Evolutionary conservation across 2,113 vertebrate genomes (phyloP), one percentile per base, ranked within the genome.

Genomic region (Daubentonia madagascariensis): DNA sequence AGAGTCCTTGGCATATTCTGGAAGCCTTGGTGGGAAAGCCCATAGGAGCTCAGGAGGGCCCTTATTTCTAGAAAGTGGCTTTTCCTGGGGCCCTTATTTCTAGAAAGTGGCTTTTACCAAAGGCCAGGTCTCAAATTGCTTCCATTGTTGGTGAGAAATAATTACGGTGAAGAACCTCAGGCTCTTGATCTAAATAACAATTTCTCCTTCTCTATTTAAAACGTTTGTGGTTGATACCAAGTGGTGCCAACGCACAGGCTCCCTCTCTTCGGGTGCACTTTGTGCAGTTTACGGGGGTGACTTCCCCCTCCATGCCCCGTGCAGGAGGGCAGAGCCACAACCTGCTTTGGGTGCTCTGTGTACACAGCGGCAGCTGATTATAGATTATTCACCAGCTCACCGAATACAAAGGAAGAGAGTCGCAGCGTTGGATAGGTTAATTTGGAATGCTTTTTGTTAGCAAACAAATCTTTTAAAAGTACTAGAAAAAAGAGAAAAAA

Each of bases 381-480:
- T 90, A n/a, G 80, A 20, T 96, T 96, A 89, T 92, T 97, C 81
- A 17, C 59, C 85, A 94, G 14, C 37, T 28, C 28, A 0, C 54
- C 50, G 67, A 81, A 54, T 57, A 90, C 63, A 89, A 92, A 95
- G 86, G 59, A 76, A 35, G 85, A 83, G 83, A 75, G 89, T 78
- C 88, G 7, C 87, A 32, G 23, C 23, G 23, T 89, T 83, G 83
- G 59, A 93, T 91, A 89, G 95, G 65, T 98, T 98, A 97, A 97
- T 97, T 96, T 98, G 86, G 94, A 97, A 95, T 89, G 37, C 45
- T 5, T 84, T 84, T 81, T 96, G 50, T 96, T 97, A 89, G 70
- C 76, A 97, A 98, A 96, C 54, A 97, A 54, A 65, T 92, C 89
- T 90, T 89, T 67, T 54, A 91, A 86, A 97, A 98, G 96, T 94